These are phyloP conservation scores for Sphaerophoria rueppellii DNA, from an alignment of 2,888 invertebrate genomes.

Conservation along the genomic window DNA sequence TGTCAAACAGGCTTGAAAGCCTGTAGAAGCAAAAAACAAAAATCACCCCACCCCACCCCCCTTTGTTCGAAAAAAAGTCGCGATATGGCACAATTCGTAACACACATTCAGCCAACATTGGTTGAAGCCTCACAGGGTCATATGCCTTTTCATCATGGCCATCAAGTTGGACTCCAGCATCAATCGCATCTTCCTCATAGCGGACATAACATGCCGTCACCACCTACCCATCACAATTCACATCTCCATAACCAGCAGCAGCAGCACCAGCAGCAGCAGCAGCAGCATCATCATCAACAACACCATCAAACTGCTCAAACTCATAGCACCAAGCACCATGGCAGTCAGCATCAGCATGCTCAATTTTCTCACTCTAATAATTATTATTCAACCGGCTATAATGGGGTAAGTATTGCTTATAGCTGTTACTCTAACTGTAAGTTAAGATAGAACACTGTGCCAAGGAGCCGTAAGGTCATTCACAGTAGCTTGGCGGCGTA, in stretches of 20 bases:
- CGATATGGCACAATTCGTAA: slow-evolving; percentile 85
- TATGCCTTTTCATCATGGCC: slow-evolving; percentile 83
- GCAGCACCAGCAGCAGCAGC: slow-evolving; percentile 14
- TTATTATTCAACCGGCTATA: slow-evolving; percentile 38
- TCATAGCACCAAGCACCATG: slow-evolving; percentile 64
- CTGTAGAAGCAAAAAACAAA: not conserved
- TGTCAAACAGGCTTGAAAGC: slow-evolving; percentile 6
- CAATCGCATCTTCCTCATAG: slow-evolving; percentile 82
- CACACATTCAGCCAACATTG: slow-evolving; percentile 85
- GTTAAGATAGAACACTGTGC: not conserved
- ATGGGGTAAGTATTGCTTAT: slow-evolving; percentile 47
- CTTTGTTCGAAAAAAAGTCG: slow-evolving; percentile 28
- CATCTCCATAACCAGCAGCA: slow-evolving; percentile 73
- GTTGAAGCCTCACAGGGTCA: slow-evolving; percentile 84
- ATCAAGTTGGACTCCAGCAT: slow-evolving; percentile 82
- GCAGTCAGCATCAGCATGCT: slow-evolving; percentile 71
- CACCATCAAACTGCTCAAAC: slow-evolving; percentile 51
- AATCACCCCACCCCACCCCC: not conserved
- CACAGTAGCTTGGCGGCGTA: not conserved
- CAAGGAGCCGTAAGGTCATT: slow-evolving; percentile 9
- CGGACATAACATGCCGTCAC: slow-evolving; percentile 82
- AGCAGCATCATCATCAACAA: slow-evolving; percentile 25
- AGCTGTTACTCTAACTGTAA: not conserved
- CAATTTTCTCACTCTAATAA: slow-evolving; percentile 47
- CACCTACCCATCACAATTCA: slow-evolving; percentile 78